These are phyloP conservation scores for Diplodus sargus DNA, from an alignment of 2,797 vertebrate genomes.

Conservation along the genomic window DNA sequence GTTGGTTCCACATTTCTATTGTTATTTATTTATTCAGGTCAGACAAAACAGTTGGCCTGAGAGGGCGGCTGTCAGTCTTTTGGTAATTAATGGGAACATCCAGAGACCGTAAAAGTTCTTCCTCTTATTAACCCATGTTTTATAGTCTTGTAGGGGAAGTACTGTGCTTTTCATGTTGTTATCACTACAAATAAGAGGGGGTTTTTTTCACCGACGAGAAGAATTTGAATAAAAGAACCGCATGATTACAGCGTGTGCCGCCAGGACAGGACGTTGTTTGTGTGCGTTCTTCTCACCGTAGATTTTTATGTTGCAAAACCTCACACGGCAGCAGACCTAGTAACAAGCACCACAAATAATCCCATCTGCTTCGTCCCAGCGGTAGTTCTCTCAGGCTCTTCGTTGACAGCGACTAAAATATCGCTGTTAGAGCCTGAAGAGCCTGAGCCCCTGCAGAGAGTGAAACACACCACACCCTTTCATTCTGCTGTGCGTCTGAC, in stretches of 20 bases:
- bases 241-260: slow-evolving; percentile 37
- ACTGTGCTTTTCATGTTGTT: slow-evolving; percentile 54
- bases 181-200: slow-evolving; percentile 45
- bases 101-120: slow-evolving; percentile 49
- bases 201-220: slow-evolving; percentile 41
- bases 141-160: slow-evolving; percentile 53
- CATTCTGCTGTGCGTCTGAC: slow-evolving; percentile 41
- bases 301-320: slow-evolving; percentile 8
- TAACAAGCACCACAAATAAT: slow-evolving; percentile 69
- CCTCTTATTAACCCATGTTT: slow-evolving; percentile 59
- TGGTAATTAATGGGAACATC: slow-evolving; percentile 66
- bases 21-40: not conserved
- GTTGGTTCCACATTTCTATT: slow-evolving; percentile 2
- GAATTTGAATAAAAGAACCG: slow-evolving; percentile 44
- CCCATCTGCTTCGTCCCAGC: slow-evolving; percentile 63
- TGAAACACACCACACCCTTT: slow-evolving; percentile 51
- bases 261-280: slow-evolving; percentile 34
- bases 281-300: slow-evolving; percentile 31
- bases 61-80: slow-evolving; percentile 26
- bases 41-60: slow-evolving; percentile 26
- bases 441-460: slow-evolving; percentile 49
- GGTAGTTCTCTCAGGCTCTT: slow-evolving; percentile 27
- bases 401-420: slow-evolving; percentile 67
- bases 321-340: slow-evolving; percentile 27
- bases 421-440: slow-evolving; percentile 29